Conservation (phyloP, 2,797 vertebrate species). For the Pseudochromis fuscus region DNA sequence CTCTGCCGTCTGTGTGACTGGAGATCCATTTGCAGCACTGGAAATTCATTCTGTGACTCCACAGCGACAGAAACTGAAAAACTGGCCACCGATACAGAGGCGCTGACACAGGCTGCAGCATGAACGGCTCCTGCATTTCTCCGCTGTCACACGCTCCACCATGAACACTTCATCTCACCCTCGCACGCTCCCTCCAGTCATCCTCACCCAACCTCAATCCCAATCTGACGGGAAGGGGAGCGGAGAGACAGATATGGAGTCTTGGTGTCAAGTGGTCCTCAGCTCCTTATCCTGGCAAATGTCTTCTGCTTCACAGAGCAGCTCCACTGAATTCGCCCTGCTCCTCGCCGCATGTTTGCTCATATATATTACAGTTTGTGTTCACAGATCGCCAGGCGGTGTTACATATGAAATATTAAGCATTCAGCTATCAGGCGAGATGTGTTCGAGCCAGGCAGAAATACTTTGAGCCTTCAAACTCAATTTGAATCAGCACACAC, state of each 20-base stretch:
- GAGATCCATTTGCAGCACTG: background rate
- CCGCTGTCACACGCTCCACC: conserved; percentile 17
- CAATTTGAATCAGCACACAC: conserved; percentile 49
- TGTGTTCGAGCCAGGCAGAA: conserved; percentile 30
- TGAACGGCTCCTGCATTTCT: conserved; percentile 21
- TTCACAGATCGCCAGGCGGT: conserved; percentile 49
- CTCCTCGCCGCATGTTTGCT: conserved; percentile 38
- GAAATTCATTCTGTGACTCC: background rate
- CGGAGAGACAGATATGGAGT: conserved; percentile 41
- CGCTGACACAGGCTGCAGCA: conserved; percentile 17
- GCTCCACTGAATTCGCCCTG: background rate
- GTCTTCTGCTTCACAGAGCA: conserved; percentile 38
- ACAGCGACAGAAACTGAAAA: background rate
- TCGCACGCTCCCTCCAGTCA: background rate
- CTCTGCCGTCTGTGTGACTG: background rate
- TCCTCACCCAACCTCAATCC: background rate
- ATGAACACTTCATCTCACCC: conserved; percentile 41
- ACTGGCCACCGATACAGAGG: background rate
- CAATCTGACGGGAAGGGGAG: conserved; percentile 25
- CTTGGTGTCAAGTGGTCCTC: conserved; percentile 47
- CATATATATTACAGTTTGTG: conserved; percentile 69
- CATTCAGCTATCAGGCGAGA: conserved; percentile 33
- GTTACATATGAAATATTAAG: conserved; percentile 64
- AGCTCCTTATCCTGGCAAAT: conserved; percentile 33
- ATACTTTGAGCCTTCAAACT: conserved; percentile 48